Conservation (phyloP, 2,113 vertebrate genomes). For the Clarias batrachus region DNA sequence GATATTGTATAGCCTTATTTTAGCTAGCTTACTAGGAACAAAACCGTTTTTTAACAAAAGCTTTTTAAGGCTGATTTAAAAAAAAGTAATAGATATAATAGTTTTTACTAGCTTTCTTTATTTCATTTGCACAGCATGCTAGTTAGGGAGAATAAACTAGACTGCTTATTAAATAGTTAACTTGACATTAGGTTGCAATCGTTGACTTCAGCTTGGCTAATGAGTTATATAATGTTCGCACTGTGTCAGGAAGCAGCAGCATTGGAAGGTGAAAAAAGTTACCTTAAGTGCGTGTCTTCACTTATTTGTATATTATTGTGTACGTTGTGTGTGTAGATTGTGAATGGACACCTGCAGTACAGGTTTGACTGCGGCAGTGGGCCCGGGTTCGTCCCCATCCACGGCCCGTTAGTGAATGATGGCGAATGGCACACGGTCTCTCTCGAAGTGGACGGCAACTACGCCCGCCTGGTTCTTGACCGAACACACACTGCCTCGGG, state of each 20-base stretch:
- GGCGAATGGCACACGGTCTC: constrained; percentile 91
- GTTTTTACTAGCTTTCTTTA: background rate
- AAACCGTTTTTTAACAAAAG: too few relatives aligned
- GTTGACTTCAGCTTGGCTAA: background rate
- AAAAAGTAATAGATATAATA: background rate
- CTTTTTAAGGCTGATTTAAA: too few relatives aligned
- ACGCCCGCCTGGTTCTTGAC: constrained; percentile 89
- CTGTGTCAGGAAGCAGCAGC: background rate
- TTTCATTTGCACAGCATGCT: background rate
- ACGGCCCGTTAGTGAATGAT: constrained; percentile 90
- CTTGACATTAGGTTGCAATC: background rate
- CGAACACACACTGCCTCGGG: constrained; percentile 89
- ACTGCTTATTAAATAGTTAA: background rate
- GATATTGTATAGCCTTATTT: background rate
- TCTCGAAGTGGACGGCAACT: constrained; percentile 92
- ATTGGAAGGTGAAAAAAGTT: background rate
- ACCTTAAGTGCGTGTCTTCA: background rate
- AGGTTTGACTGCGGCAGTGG: constrained; percentile 98
- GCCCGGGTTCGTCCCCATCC: constrained; percentile 90
- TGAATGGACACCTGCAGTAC: constrained; percentile 91
- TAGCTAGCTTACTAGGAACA: background rate
- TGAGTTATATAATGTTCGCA: background rate
- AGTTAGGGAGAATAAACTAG: background rate
- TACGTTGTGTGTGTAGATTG: constrained; percentile 74
- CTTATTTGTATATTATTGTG: background rate